Conservation (phyloP, 2,113 vertebrate genomes). For the Scomber japonicus region DNA sequence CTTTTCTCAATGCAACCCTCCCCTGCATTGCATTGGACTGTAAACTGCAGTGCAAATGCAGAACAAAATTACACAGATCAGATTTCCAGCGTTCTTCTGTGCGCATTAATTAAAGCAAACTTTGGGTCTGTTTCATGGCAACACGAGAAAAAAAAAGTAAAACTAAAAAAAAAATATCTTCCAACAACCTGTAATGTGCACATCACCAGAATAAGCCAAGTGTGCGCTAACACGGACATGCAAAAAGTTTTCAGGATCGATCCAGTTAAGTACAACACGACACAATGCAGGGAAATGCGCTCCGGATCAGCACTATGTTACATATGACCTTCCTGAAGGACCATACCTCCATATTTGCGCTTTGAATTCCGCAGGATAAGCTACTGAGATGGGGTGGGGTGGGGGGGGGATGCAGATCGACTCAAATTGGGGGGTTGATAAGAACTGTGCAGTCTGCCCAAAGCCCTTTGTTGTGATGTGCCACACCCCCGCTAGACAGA, state of each 20-base stretch:
- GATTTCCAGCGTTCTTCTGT: conserved; percentile 9
- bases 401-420: conserved; percentile 51
- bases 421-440: conserved; percentile 77
- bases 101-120: background rate
- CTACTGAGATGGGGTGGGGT: background rate
- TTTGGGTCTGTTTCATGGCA: background rate
- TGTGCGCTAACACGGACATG: conserved; percentile 27
- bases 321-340: conserved; percentile 43
- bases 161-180: no score
- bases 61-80: conserved; percentile 22
- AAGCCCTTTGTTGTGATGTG: conserved; percentile 88
- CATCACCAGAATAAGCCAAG: conserved; percentile 4
- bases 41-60: conserved; percentile 47
- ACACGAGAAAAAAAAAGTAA: background rate
- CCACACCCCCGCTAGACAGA: conserved; percentile 87
- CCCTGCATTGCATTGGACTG: conserved; percentile 52
- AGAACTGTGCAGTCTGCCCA: conserved; percentile 80
- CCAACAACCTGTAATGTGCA: background rate
- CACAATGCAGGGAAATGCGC: conserved; percentile 39
- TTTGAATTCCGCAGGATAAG: conserved; percentile 63
- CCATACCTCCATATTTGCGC: conserved; percentile 39
- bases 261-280: conserved; percentile 23
- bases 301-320: conserved; percentile 25
- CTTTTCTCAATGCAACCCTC: conserved; percentile 49
- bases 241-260: conserved; percentile 57